These are phyloP conservation scores for Rhodinocichla rosea DNA, from an alignment of 2,113 vertebrate genomes.

Conservation along the genomic window DNA sequence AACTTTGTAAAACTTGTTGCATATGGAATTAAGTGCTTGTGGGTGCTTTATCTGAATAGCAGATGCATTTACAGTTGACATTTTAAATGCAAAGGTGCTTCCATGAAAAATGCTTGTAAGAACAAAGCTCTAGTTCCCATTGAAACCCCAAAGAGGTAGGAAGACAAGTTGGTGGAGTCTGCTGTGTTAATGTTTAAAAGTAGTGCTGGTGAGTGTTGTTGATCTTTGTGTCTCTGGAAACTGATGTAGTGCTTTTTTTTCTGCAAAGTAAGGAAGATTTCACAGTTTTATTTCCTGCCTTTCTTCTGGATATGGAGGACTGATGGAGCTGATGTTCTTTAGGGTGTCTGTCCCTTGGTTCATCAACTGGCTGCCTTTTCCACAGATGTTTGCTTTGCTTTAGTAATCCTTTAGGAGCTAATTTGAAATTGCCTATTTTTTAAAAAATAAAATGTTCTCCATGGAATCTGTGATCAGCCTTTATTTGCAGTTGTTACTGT, in stretches of 20 bases:
- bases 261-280: neutral
- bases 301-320: neutral
- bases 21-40: neutral
- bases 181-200: neutral
- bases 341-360: neutral
- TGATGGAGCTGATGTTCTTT: neutral
- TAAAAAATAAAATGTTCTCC: neutral
- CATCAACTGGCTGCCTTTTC: neutral
- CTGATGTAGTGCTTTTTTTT: neutral
- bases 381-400: neutral
- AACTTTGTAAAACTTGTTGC: slow-evolving; percentile 30
- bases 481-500: neutral
- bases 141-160: neutral
- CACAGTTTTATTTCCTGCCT: neutral
- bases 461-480: neutral
- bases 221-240: neutral
- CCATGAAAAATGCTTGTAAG: neutral
- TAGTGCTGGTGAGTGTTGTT: neutral
- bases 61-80: neutral
- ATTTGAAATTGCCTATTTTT: neutral
- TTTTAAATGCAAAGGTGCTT: slow-evolving; percentile 41
- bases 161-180: neutral
- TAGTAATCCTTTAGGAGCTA: neutral
- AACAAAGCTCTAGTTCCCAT: neutral
- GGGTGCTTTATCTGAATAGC: slow-evolving; percentile 10